Percentiles rank a stretch among this genome's conserved stretches.
Evolutionary conservation across 2,888 invertebrate genomes (phyloP).

Genomic region (Rotaria socialis): DNA sequence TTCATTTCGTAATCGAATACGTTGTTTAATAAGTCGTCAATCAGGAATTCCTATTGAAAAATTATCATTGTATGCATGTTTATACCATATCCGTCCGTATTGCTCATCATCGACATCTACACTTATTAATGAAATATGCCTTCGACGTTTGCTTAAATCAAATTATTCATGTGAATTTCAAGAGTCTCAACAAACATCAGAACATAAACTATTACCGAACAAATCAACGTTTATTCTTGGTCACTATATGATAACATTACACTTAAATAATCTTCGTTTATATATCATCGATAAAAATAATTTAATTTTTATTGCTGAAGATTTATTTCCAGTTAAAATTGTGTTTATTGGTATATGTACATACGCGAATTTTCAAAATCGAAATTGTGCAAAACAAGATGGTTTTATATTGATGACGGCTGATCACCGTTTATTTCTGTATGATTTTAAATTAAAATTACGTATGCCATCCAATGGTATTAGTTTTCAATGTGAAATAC

Average conservation of each 20-base stretch:
- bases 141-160: slow-evolving; percentile 22
- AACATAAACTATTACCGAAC: background rate
- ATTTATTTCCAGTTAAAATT: background rate
- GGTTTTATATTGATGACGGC: slow-evolving; percentile 5
- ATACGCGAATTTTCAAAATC: background rate
- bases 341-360: background rate
- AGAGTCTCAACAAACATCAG: background rate
- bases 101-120: background rate
- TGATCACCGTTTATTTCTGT: background rate
- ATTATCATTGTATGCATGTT: background rate
- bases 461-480: background rate
- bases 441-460: background rate
- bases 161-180: slow-evolving; percentile 8
- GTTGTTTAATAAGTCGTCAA: background rate
- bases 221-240: slow-evolving; percentile 10
- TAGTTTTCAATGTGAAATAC: background rate
- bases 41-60: background rate
- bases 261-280: background rate
- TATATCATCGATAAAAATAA: background rate
- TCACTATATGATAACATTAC: slow-evolving; percentile 24
- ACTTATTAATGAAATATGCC: background rate
- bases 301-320: background rate
- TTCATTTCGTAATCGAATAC: background rate
- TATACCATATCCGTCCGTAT: background rate
- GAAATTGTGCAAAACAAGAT: background rate